These are phyloP conservation scores for Anastrepha obliqua DNA, from an alignment of 1,140 invertebrate species.

Conservation along the genomic window DNA sequence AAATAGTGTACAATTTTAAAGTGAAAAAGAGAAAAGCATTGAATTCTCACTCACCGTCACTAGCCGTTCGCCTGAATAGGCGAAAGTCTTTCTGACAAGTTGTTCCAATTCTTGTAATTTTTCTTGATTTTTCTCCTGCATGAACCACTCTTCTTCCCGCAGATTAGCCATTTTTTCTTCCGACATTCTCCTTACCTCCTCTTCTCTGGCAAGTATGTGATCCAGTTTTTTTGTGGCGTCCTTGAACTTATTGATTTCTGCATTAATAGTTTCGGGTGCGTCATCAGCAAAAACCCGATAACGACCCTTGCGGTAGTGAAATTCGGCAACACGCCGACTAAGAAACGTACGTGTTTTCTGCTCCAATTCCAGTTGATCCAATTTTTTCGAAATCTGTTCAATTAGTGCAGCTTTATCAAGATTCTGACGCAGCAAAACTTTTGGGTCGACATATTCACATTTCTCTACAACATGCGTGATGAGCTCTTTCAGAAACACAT, in stretches of 20 bases:
- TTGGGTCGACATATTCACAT: slow-evolving; percentile 55
- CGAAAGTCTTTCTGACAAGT: not conserved
- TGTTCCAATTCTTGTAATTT: slow-evolving; percentile 23
- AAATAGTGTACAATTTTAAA: not conserved
- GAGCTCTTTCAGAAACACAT: slow-evolving; percentile 54
- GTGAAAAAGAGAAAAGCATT: not conserved
- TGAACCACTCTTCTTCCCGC: not conserved
- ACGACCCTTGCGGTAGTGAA: slow-evolving; percentile 53
- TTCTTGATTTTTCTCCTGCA: slow-evolving; percentile 1
- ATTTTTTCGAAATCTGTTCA: slow-evolving; percentile 30
- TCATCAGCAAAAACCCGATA: slow-evolving; percentile 51
- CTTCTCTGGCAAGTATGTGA: slow-evolving; percentile 24
- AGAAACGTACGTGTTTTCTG: slow-evolving; percentile 38
- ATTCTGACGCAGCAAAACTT: slow-evolving; percentile 39
- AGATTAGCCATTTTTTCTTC: slow-evolving; percentile 26
- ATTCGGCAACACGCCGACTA: slow-evolving; percentile 54
- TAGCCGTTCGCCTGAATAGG: not conserved
- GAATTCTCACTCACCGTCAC: not conserved
- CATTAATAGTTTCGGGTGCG: not conserved
- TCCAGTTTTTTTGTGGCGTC: slow-evolving; percentile 39
- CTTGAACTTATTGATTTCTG: slow-evolving; percentile 14
- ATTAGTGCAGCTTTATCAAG: slow-evolving; percentile 54
- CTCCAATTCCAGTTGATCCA: not conserved
- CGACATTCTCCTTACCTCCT: not conserved
- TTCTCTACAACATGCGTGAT: slow-evolving; percentile 41